Base-by-base conservation (phyloP, 2,888 invertebrate species). In the Epinotia demarniana region DNA sequence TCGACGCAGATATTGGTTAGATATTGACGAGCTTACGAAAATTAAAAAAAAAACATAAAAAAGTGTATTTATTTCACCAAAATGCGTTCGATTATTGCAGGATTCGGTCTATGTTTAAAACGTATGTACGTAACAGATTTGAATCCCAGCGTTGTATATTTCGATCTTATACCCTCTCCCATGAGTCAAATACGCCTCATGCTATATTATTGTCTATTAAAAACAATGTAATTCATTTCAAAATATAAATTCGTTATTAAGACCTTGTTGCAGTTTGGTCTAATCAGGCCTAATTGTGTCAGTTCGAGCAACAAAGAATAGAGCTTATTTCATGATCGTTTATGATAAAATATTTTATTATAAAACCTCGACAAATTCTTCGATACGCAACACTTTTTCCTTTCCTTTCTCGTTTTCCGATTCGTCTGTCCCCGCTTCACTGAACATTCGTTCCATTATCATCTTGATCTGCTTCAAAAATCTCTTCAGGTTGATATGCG, bases 401-500 rank as follows among this genome's bases (percentile, higher is more conserved):
- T 79, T 64, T 33, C 74, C 77, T 53, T 77, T 78, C 33, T 76
- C 71, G 19, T 81, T 79, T 60, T 82, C 80, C 55, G 78, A 57
- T 3, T 78, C 70, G 2, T 85, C 83, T 16, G 83, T 77, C 13
- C 76, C 79, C 2, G 82, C 81, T 77, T 88, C 91, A 2, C 79
- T 79, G 71, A 92, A 91, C 80, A 90, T 83, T 77, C 86, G 89
- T 75, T 94, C 93, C 16, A 93, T 80, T 58, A 92, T 85, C 23
- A 90, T 82, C 78, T 86, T 86, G 12, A 92, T 82, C 83, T 94
- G 94, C 80, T 92, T 93, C 23, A 94, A 73, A 72, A 92, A 91
- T 72, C 91, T 87, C 80, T 93, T 94, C n/a, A 94, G 78, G 76
- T 94, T 94, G 3, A 88, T 84, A 74, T 90, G 89, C 0, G 93